phyloP scores from a whole-genome alignment of 92 coral and sea anemone species.

The Zoanthus sansibaricus region DNA sequence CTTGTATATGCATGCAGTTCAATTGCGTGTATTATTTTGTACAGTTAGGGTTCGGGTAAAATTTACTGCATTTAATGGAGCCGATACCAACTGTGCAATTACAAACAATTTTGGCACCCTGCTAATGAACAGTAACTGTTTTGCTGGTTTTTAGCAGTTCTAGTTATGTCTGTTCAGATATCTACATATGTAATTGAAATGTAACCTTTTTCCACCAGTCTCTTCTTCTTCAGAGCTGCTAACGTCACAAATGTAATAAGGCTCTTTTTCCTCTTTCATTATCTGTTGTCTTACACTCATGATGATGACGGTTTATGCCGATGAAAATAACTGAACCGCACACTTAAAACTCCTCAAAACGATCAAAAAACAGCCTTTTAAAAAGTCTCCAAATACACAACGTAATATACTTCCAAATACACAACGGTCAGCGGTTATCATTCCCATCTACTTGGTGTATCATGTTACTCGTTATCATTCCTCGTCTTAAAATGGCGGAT shows the following conservation, averaged over 20 bases:
- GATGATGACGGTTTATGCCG: background rate
- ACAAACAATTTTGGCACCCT: no score
- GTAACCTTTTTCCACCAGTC: conserved; percentile 66
- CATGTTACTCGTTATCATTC: no score
- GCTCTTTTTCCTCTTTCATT: conserved; percentile 66
- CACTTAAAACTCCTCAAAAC: background rate
- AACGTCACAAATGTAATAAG: conserved; percentile 74
- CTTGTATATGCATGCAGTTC: no score
- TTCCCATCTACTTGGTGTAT: background rate
- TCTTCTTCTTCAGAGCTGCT: conserved; percentile 88
- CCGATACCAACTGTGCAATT: no score
- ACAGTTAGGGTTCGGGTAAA: no score
- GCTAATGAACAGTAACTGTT: no score
- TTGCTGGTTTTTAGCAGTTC: no score
- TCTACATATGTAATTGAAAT: no score
- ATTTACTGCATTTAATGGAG: no score
- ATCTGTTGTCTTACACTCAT: conserved; percentile 59
- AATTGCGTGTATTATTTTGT: no score
- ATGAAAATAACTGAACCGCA: background rate
- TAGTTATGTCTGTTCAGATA: no score
- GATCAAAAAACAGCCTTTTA: background rate
- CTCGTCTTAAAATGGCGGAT: conserved; percentile 58
- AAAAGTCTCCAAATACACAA: background rate
- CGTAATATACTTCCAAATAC: background rate
- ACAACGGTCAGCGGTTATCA: background rate